A percentile compares a stretch with the other conserved stretches of the same genome.
phyloP scores from a whole-genome alignment of 2,888 invertebrate species.

The Nephrotoma appendiculata region DNA sequence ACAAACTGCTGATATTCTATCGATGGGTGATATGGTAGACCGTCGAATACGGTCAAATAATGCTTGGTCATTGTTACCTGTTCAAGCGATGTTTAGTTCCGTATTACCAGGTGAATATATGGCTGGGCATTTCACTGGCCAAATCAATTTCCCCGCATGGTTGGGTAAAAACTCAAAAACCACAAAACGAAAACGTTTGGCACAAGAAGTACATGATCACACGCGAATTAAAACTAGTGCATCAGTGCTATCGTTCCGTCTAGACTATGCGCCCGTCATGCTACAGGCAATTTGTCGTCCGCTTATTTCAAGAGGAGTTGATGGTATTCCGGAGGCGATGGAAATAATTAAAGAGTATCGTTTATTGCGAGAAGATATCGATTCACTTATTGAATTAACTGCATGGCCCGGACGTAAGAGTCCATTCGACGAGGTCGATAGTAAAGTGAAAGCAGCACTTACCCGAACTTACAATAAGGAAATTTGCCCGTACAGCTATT shows the following conservation, averaged over 20 bases:
- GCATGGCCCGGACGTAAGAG: conserved; percentile 70
- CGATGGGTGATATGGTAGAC: conserved; percentile 74
- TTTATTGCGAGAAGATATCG: conserved; percentile 81
- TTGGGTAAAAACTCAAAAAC: conserved; percentile 86
- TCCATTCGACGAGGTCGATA: conserved; percentile 59
- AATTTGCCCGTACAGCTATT: conserved; percentile 61
- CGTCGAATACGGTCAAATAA: conserved; percentile 61
- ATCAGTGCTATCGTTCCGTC: conserved; percentile 64
- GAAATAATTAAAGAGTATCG: conserved; percentile 69
- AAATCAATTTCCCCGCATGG: conserved; percentile 89
- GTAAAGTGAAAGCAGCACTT: conserved; percentile 83
- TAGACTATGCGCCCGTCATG: conserved; percentile 78
- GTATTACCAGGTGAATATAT: conserved; percentile 80
- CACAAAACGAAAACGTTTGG: conserved; percentile 64
- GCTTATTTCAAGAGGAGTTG: conserved; percentile 48
- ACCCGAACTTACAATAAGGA: conserved; percentile 88
- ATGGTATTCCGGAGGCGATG: conserved; percentile 59
- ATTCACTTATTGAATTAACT: conserved; percentile 72
- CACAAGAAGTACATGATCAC: conserved; percentile 77
- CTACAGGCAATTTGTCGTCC: conserved; percentile 63
- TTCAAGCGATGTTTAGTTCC: conserved; percentile 77
- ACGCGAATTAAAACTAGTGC: conserved; percentile 68
- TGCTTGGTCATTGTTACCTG: conserved; percentile 78
- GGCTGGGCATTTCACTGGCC: conserved; percentile 61
- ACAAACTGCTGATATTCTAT: conserved; percentile 72